These are phyloP conservation scores for Chrosomus eos DNA, from an alignment of 2,797 vertebrate species.

Conservation along the genomic window DNA sequence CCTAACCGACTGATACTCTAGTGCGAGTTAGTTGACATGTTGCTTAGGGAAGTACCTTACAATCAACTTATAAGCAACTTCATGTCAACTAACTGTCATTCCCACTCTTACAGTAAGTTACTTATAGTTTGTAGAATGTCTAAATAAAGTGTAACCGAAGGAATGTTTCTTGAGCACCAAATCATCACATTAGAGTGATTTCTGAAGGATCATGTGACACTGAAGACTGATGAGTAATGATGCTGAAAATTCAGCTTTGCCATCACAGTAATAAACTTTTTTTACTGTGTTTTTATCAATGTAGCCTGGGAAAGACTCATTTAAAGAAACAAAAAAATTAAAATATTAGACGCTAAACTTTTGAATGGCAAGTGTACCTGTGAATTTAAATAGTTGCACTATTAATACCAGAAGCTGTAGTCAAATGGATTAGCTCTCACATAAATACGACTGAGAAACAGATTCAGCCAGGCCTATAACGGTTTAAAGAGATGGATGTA, in stretches of 20 bases:
- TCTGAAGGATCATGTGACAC: background rate
- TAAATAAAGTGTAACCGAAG: background rate
- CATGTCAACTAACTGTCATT: too few species aligned
- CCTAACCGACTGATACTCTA: background rate
- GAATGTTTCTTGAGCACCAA: background rate
- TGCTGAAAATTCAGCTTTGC: background rate
- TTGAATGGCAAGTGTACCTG: background rate
- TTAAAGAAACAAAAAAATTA: too few species aligned
- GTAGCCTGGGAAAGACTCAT: background rate
- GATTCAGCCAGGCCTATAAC: constrained; percentile 4
- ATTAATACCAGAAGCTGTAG: constrained; percentile 10
- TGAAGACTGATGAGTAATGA: background rate
- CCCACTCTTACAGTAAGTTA: background rate
- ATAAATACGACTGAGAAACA: background rate
- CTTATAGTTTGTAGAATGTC: background rate
- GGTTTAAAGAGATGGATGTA: constrained; percentile 37
- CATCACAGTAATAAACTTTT: background rate
- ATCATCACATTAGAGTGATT: background rate
- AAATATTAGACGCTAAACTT: background rate
- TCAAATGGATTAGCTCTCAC: constrained; percentile 14
- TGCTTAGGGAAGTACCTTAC: too few species aligned
- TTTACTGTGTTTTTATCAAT: background rate
- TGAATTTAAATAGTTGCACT: background rate
- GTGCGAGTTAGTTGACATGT: too few species aligned
- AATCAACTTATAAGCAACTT: too few species aligned